Conservation (phyloP, 2,797 vertebrate genomes). For the Ficedula albicollis region DNA sequence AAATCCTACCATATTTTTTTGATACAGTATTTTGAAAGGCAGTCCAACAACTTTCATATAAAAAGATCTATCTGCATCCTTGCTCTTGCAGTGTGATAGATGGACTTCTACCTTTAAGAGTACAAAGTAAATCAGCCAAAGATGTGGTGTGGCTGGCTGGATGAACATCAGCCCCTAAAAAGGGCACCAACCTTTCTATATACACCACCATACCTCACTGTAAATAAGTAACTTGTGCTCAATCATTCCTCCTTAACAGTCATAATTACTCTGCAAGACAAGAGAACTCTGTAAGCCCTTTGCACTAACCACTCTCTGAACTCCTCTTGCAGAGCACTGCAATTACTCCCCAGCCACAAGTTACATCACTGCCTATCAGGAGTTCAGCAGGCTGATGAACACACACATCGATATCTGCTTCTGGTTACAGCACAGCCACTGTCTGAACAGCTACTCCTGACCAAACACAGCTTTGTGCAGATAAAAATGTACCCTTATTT, state of each 20-base stretch:
- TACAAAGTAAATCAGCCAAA: not conserved
- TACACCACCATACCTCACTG: not conserved
- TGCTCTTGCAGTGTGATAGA: not conserved
- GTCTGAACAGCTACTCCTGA: not conserved
- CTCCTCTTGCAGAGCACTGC: not conserved
- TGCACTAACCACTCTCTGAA: conserved; percentile 42
- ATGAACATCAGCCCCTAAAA: not conserved
- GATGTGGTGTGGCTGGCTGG: not conserved
- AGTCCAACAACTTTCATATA: not conserved
- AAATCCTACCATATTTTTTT: not conserved
- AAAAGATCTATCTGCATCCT: not conserved
- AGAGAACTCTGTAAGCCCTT: not conserved
- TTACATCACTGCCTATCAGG: conserved; percentile 20
- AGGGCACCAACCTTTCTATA: not conserved
- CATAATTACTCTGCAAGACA: conserved; percentile 9
- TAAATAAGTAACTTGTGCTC: not conserved
- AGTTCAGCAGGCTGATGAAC: not conserved
- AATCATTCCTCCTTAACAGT: not conserved
- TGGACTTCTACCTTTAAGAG: not conserved
- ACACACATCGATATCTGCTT: conserved; percentile 11
- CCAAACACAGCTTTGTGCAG: not conserved
- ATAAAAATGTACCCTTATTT: not conserved
- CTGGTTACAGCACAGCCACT: conserved; percentile 4
- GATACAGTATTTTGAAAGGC: not conserved
- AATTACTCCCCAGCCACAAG: conserved; percentile 48